Evolutionary conservation across 2,113 vertebrate genomes (phyloP).

Genomic region (Psophia crepitans): DNA sequence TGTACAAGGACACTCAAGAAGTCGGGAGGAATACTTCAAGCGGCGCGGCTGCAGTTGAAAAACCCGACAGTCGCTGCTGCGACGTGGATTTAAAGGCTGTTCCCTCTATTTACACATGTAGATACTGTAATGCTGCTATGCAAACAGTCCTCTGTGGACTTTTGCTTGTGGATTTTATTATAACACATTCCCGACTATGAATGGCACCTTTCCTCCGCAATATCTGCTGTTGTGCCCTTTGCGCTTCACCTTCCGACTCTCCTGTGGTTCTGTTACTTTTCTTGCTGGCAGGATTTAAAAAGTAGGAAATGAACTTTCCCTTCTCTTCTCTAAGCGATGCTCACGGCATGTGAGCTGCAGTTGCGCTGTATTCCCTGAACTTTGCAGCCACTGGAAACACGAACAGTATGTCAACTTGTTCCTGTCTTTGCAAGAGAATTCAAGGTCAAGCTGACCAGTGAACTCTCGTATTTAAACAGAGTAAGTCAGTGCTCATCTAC

Average conservation of each 20-base stretch:
- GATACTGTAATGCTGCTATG: constrained; percentile 56
- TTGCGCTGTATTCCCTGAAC: constrained; percentile 16
- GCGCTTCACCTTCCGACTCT: neutral
- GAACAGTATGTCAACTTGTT: constrained; percentile 27
- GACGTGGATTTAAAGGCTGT: neutral
- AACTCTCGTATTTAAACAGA: constrained; percentile 29
- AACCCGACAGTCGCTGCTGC: neutral
- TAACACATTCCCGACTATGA: neutral
- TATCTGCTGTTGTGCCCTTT: constrained; percentile 34
- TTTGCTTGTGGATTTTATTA: constrained; percentile 55
- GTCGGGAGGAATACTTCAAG: neutral
- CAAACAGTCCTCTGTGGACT: constrained; percentile 61
- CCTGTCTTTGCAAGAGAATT: constrained; percentile 37
- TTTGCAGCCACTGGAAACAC: constrained; percentile 45
- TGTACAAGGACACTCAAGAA: neutral
- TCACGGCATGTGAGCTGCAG: neutral
- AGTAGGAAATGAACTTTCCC: constrained; percentile 40
- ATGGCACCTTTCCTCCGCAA: constrained; percentile 18
- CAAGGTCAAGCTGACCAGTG: constrained; percentile 62
- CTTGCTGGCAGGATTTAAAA: neutral
- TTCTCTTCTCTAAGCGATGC: constrained; percentile 17
- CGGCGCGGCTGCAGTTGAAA: neutral
- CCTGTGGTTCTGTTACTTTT: neutral
- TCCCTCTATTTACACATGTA: constrained; percentile 55
- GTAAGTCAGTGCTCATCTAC: neutral